Conservation (phyloP, 2,888 invertebrate genomes). For the Phyllotreta striolata region DNA sequence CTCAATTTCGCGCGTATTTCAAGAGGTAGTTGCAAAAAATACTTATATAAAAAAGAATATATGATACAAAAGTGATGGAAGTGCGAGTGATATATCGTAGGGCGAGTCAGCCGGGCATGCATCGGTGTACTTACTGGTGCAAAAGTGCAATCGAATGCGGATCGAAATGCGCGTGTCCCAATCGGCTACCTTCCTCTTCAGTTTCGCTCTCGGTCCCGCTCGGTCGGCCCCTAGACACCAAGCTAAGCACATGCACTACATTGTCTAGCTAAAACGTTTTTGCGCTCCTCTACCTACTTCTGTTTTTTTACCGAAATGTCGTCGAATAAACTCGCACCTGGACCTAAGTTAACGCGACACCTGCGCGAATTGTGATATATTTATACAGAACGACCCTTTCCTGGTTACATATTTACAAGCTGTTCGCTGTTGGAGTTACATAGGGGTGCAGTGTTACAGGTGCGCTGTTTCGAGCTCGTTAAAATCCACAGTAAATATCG, state of each 20-base stretch:
- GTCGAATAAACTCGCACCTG: too few relatives aligned
- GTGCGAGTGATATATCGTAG: constrained; percentile 3
- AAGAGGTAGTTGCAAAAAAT: too few relatives aligned
- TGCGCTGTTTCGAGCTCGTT: too few relatives aligned
- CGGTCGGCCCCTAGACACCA: constrained; percentile 66
- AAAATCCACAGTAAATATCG: too few relatives aligned
- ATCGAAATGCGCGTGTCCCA: constrained; percentile 60
- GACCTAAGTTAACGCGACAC: too few relatives aligned
- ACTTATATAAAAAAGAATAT: background rate
- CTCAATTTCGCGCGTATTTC: too few relatives aligned
- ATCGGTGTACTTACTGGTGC: constrained; percentile 63
- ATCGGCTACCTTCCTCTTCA: constrained; percentile 70
- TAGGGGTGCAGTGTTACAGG: too few relatives aligned
- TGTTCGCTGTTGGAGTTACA: too few relatives aligned
- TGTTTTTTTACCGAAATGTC: too few relatives aligned
- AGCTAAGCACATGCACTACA: constrained; percentile 63
- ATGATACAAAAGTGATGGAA: background rate
- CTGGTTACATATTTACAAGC: background rate
- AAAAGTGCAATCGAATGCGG: constrained; percentile 61
- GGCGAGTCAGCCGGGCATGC: constrained; percentile 33
- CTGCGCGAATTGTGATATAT: constrained; percentile 30
- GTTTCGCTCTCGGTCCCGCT: constrained; percentile 80
- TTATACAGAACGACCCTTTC: constrained; percentile 26
- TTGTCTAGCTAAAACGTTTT: constrained; percentile 44
- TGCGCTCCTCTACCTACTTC: too few relatives aligned